A percentile compares a stretch with the other conserved stretches of the same genome.
These are phyloP conservation scores for Notiomystis cincta DNA, from an alignment of 2,113 vertebrate species.

Conservation along the genomic window DNA sequence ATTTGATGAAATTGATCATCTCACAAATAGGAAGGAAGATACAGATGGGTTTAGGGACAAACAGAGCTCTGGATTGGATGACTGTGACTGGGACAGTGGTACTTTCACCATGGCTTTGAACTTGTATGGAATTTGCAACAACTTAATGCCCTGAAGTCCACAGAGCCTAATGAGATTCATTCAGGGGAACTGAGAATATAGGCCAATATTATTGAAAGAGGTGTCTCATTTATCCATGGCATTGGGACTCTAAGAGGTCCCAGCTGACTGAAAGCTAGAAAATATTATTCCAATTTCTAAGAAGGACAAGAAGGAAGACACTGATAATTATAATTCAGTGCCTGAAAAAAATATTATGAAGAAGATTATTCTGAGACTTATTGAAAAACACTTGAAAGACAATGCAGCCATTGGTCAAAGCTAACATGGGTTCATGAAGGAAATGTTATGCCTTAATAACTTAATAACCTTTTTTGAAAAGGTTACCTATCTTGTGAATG, in stretches of 20 bases:
- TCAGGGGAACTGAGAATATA: neutral
- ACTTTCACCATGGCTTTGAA: neutral
- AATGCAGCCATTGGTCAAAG: neutral
- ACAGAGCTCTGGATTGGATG: rapidly evolving
- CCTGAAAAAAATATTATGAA: neutral
- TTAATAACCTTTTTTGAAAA: neutral
- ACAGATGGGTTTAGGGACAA: neutral
- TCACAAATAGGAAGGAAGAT: neutral
- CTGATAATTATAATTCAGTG: neutral
- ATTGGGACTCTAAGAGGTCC: neutral
- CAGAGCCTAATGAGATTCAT: neutral
- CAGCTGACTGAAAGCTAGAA: neutral
- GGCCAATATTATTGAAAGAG: neutral
- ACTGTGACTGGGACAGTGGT: neutral
- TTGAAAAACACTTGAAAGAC: neutral
- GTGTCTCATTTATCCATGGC: neutral
- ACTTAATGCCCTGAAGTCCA: neutral
- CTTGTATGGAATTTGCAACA: neutral
- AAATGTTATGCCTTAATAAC: neutral
- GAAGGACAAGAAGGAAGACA: neutral
- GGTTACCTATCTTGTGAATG: neutral
- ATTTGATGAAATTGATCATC: neutral
- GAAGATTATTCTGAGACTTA: neutral
- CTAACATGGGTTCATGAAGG: neutral
- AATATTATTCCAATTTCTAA: neutral